Conservation (phyloP, 2,888 invertebrate genomes). For the Hartigia nigra region DNA sequence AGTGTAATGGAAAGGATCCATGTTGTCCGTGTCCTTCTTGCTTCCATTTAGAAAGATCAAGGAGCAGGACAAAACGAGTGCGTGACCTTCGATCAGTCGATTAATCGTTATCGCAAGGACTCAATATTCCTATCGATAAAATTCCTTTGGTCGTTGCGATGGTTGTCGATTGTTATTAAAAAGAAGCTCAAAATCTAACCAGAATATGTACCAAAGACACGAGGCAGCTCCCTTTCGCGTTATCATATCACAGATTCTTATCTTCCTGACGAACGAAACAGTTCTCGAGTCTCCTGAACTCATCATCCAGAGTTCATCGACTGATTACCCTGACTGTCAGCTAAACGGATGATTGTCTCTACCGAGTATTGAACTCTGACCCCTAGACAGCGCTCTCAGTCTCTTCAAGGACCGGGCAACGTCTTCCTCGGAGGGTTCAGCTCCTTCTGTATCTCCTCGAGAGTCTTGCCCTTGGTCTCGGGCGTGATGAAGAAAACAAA, state of each 20-base stretch:
- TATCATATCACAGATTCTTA: neutral
- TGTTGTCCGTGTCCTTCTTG: neutral
- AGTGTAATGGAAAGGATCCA: neutral
- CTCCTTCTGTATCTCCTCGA: conserved; percentile 69
- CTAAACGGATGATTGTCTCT: neutral
- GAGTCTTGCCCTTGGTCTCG: conserved; percentile 73
- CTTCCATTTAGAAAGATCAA: neutral
- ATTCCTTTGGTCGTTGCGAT: neutral
- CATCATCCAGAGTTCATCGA: neutral
- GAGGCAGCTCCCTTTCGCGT: neutral
- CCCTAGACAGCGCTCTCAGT: neutral
- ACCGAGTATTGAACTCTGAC: neutral
- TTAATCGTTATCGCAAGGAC: neutral
- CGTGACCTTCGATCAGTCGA: neutral
- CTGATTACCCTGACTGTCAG: neutral
- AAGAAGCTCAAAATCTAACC: neutral
- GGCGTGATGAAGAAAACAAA: conserved; percentile 70
- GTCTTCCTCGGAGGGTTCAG: conserved; percentile 38
- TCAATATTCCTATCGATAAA: neutral
- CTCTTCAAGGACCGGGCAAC: conserved; percentile 17
- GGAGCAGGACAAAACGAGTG: neutral
- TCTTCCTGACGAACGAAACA: neutral
- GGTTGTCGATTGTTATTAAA: neutral
- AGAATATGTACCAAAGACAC: neutral
- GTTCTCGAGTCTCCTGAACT: neutral